phyloP scores from a whole-genome alignment of 1,140 invertebrate genomes.

The Drosophila watanabei region DNA sequence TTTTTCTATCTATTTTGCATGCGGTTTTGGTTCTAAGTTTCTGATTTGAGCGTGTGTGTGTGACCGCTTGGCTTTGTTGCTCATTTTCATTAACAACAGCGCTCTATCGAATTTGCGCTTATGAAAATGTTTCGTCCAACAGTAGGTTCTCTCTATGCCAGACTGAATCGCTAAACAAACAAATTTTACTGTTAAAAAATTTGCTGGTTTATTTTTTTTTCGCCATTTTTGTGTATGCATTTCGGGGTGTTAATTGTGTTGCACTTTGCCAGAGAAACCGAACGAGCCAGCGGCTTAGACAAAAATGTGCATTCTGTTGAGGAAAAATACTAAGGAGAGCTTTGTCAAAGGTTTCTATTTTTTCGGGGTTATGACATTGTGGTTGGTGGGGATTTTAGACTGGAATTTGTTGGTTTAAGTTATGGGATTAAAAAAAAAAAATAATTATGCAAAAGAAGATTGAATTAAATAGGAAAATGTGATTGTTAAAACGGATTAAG shows the following conservation, averaged over 20 bases:
- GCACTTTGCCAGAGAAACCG: constrained; percentile 71
- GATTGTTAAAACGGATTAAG: neutral
- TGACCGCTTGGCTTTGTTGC: constrained; percentile 76
- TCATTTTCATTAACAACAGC: constrained; percentile 80
- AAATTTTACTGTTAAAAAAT: constrained; percentile 79
- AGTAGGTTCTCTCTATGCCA: constrained; percentile 62
- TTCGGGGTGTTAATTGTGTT: constrained; percentile 83
- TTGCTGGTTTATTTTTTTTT: constrained; percentile 10
- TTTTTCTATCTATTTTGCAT: constrained; percentile 66
- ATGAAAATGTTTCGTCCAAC: constrained; percentile 65
- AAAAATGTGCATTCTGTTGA: constrained; percentile 44
- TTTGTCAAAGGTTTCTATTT: constrained; percentile 41
- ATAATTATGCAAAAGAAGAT: neutral
- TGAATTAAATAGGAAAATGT: neutral
- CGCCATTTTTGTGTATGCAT: constrained; percentile 57
- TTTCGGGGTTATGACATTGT: neutral
- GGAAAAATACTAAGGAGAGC: constrained; percentile 64
- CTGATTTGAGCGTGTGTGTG: constrained; percentile 24
- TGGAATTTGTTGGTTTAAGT: neutral
- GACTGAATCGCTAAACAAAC: constrained; percentile 65
- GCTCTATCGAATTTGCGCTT: constrained; percentile 46
- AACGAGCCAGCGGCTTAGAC: constrained; percentile 26
- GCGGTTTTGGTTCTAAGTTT: constrained; percentile 51
- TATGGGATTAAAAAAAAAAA: neutral
- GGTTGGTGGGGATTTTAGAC: neutral